Evolutionary conservation across 2,888 invertebrate species (phyloP), one percentile per base, ranked within the genome.

Genomic region (Zeuzera pyrina): DNA sequence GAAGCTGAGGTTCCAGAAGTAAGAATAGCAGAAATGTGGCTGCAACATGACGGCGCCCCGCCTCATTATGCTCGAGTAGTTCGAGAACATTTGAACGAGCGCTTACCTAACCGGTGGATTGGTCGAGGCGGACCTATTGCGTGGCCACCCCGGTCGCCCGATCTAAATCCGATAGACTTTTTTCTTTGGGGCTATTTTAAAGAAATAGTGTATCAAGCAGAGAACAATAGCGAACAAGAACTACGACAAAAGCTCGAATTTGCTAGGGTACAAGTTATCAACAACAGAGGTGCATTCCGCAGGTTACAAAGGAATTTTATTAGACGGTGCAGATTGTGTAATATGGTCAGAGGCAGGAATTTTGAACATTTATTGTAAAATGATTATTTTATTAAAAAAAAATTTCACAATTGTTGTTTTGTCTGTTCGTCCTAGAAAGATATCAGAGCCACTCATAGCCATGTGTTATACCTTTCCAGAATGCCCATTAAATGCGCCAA

Each of bases 31-130:
- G 32, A 24, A 30, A 24, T 24, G 31, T 31, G 24, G 31, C 24
- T 31, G 24, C 31, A 25, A 15, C 31, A 31, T 8, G 25, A 35
- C 32, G 33, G 34, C 27, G 30, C 31, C 28, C 32, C 38, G 19
- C 26, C 31, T 22, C 39, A 36, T 12, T 39, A 29, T 31, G 15
- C 33, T 26, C 10, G 31, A 28, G 26, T 29, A 25, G 31, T 34
- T 15, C 12, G 31, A 29, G 36, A 15, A 10, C 21, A 34, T 31
- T 31, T 36, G 15, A 29, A 39, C 25, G 35, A 33, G 25, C 21
- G 25, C 19, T 39, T 36, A 31, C 21, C 30, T 11, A 12, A 30
- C 14, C 36, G 39, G 16, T 46, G 44, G 41, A 47, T 56, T 31
- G 44, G 42, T 6, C 34, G 38, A 4, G 23, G 16, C 3, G 43